Evolutionary conservation across 1,140 invertebrate genomes (phyloP).

Genomic region (Scaptomyza hsui): DNA sequence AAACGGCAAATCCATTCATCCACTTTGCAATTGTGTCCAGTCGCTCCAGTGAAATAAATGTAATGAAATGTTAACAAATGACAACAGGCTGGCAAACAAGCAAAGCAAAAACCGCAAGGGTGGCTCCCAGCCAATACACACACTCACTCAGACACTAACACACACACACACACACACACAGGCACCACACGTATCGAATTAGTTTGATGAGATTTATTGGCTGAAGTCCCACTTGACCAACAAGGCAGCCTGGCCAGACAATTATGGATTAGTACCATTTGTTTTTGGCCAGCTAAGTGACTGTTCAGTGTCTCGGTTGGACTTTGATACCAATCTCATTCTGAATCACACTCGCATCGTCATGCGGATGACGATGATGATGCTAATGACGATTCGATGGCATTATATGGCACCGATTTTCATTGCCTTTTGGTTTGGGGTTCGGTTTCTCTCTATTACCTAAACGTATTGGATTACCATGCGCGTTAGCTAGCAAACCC

Average conservation of each 20-base stretch:
- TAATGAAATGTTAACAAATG: conserved; percentile 83
- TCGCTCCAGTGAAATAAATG: conserved; percentile 70
- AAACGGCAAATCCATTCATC: conserved; percentile 79
- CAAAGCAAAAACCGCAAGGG: conserved; percentile 72
- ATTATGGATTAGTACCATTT: conserved; percentile 83
- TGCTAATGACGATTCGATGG: conserved; percentile 55
- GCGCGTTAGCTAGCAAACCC: conserved; percentile 27
- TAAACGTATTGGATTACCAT: conserved; percentile 72
- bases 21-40: conserved; percentile 79
- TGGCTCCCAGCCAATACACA: conserved; percentile 31
- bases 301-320: conserved; percentile 9
- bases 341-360: conserved; percentile 41
- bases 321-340: conserved; percentile 40
- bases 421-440: conserved; percentile 41
- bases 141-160: conserved; percentile 18
- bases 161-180: conserved; percentile 1
- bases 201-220: conserved; percentile 83
- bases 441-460: conserved; percentile 56
- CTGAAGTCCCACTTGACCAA: conserved; percentile 81
- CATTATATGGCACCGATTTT: conserved; percentile 73
- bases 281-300: conserved; percentile 53
- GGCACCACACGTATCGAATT: conserved; percentile 67
- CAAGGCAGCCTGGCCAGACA: conserved; percentile 65
- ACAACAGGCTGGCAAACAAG: conserved; percentile 81
- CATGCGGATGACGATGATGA: conserved; percentile 33